Conservation (phyloP, 2,888 invertebrate species). For the Orthosia gracilis region DNA sequence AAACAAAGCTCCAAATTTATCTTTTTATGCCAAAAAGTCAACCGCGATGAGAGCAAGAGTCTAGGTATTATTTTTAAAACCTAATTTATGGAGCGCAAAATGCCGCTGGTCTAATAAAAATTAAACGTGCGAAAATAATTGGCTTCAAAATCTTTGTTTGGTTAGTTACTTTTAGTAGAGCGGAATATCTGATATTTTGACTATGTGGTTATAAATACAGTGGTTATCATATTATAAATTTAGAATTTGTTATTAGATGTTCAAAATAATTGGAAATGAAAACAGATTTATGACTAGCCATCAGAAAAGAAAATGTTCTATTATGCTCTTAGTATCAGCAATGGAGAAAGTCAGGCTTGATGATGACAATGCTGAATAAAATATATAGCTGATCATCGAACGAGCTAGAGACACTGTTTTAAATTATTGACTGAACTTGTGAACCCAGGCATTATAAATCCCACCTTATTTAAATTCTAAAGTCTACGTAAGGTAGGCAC, state of each 20-base stretch:
- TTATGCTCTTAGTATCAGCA: background rate
- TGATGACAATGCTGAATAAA: background rate
- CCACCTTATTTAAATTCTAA: background rate
- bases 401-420: background rate
- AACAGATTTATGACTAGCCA: background rate
- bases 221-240: background rate
- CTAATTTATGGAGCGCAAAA: constrained; percentile 45
- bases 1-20: constrained; percentile 26
- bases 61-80: constrained; percentile 40
- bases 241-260: background rate
- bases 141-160: constrained; percentile 26
- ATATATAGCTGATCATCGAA: background rate
- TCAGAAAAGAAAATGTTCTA: background rate
- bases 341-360: background rate
- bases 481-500: background rate
- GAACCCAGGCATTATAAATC: background rate
- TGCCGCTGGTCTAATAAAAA: constrained; percentile 43
- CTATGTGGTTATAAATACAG: background rate
- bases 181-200: background rate
- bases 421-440: too few relatives aligned
- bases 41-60: constrained; percentile 18
- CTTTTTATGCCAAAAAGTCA: constrained; percentile 30
- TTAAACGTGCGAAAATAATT: constrained; percentile 44
- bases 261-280: background rate
- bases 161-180: constrained; percentile 5